These are phyloP conservation scores for Oryctolagus cuniculus DNA, from an alignment of 2,113 vertebrate species.

Conservation along the genomic window mOryCun1.1 NC_091453.1:44904501-44905000, in stretches of 20 bases:
- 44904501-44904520: constrained; percentile 12
- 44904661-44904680: not conserved
- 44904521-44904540: not conserved
- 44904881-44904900: no score
- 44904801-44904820: no score
- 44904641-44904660: not conserved
- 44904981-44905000: no score
- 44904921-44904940: no score
- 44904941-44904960: no score
- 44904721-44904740: not conserved
- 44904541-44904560: constrained; percentile 19
- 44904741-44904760: constrained; percentile 4
- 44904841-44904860: no score
- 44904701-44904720: not conserved
- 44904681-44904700: not conserved
- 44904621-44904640: constrained; percentile 23
- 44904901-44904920: no score
- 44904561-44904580: not conserved
- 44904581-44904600: not conserved
- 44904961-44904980: no score
- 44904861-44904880: no score
- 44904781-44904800: no score
- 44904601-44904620: not conserved
- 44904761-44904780: not conserved
- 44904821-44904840: no score